phyloP scores from a whole-genome alignment of 2,797 vertebrate genomes.

The Chanos chanos region DNA sequence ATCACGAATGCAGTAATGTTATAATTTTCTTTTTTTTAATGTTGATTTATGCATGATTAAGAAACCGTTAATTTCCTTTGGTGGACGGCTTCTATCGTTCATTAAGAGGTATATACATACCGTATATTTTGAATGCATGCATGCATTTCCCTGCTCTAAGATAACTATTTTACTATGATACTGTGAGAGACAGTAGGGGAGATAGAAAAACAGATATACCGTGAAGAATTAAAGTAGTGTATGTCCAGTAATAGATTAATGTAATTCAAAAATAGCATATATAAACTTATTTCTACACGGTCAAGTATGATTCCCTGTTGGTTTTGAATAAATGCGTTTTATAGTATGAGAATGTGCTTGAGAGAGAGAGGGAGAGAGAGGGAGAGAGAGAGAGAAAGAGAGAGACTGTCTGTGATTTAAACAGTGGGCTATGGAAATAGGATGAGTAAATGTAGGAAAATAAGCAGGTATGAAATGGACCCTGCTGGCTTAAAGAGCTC shows the following conservation, averaged over 20 bases:
- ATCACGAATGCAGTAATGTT: constrained; percentile 31
- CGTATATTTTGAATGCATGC: constrained; percentile 5
- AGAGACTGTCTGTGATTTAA: not conserved
- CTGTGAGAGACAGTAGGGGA: not conserved
- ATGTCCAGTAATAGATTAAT: no score
- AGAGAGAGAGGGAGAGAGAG: no score
- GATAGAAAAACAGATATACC: not conserved
- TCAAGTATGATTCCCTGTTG: no score
- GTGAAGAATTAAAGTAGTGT: not conserved
- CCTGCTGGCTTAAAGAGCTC: constrained; percentile 4
- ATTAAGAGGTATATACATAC: constrained; percentile 11
- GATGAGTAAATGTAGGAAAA: not conserved
- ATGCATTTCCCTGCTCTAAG: constrained; percentile 8
- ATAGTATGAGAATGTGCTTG: no score
- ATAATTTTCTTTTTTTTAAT: constrained; percentile 17
- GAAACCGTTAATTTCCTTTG: constrained; percentile 34
- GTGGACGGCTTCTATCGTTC: constrained; percentile 18
- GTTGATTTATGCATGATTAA: constrained; percentile 26
- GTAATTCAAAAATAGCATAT: no score
- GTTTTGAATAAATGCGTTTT: no score
- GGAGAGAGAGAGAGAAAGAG: not conserved
- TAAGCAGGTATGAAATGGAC: not conserved
- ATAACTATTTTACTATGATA: constrained; percentile 4
- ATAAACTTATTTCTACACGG: no score
- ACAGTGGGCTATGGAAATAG: constrained; percentile 5